phyloP scores from a whole-genome alignment of 2,797 vertebrate species.

The Gouania willdenowi region DNA sequence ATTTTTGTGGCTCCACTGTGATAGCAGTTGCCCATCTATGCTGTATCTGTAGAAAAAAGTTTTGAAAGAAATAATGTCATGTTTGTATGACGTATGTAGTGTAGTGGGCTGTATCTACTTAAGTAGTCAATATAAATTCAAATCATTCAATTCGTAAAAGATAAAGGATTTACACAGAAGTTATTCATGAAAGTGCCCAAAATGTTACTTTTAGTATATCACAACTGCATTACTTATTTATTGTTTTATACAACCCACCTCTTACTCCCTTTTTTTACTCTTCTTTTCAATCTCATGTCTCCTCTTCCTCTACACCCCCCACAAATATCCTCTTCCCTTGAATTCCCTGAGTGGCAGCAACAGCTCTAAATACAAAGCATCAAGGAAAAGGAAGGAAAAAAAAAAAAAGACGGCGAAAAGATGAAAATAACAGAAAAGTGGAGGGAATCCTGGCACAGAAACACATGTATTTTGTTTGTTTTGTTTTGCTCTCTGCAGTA shows the following conservation, averaged over 20 bases:
- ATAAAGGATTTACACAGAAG: too few species aligned
- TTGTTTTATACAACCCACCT: constrained; percentile 56
- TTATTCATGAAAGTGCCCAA: too few species aligned
- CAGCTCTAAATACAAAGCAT: constrained; percentile 61
- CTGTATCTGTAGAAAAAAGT: too few species aligned
- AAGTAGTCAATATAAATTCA: too few species aligned
- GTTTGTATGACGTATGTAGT: too few species aligned
- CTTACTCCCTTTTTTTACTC: constrained; percentile 11
- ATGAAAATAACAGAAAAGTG: constrained; percentile 8
- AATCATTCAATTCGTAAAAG: too few species aligned
- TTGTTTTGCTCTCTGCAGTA: constrained; percentile 60
- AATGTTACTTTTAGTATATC: too few species aligned
- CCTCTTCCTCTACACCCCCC: constrained; percentile 28
- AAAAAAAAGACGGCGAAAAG: constrained; percentile 34
- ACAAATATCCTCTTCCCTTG: constrained; percentile 45
- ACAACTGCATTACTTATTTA: constrained; percentile 49
- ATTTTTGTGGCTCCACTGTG: too few species aligned
- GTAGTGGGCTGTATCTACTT: too few species aligned
- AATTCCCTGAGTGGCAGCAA: constrained; percentile 56
- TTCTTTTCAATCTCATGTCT: constrained; percentile 30
- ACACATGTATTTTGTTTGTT: too few species aligned
- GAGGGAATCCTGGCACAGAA: constrained; percentile 50
- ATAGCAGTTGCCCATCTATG: too few species aligned
- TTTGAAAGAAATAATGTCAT: too few species aligned
- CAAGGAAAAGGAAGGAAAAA: constrained; percentile 52